phyloP scores from a whole-genome alignment of 2,797 vertebrate species.

The Aotus griseimembra region DNA sequence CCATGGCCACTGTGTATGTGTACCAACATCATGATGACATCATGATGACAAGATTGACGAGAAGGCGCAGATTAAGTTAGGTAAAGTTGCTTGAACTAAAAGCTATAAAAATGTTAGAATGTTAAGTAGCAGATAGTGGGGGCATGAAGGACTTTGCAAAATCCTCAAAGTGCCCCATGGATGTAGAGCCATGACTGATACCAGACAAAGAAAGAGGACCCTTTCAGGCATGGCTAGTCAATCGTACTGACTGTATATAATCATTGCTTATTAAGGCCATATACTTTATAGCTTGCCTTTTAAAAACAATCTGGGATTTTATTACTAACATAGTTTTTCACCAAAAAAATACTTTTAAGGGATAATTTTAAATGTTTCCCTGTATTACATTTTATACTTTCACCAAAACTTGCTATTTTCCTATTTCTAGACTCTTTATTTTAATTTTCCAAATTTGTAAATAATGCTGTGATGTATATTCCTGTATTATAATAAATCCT shows the following conservation, averaged over 20 bases:
- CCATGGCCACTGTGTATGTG: no score
- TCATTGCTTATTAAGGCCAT: neutral
- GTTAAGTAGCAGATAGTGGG: neutral
- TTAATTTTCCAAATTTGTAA: neutral
- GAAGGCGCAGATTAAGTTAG: neutral
- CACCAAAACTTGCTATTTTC: neutral
- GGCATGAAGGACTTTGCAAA: neutral
- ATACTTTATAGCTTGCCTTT: neutral
- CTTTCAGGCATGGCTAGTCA: neutral
- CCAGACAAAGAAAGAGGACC: neutral
- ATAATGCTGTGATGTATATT: neutral
- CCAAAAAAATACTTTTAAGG: neutral
- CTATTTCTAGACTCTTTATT: neutral
- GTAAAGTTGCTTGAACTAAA: neutral
- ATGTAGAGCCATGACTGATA: neutral
- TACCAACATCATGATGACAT: neutral
- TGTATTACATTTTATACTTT: neutral
- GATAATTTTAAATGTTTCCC: neutral
- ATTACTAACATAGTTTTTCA: neutral
- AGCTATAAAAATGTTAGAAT: neutral
- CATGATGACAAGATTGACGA: neutral
- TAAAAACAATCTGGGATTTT: neutral
- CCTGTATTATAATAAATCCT: neutral
- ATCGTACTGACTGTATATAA: neutral
- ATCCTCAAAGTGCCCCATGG: neutral